Evolutionary conservation across 92 coral and sea anemone genomes (phyloP), one percentile per base, ranked within the genome.

Genomic region (Parazoanthus darwini): DNA sequence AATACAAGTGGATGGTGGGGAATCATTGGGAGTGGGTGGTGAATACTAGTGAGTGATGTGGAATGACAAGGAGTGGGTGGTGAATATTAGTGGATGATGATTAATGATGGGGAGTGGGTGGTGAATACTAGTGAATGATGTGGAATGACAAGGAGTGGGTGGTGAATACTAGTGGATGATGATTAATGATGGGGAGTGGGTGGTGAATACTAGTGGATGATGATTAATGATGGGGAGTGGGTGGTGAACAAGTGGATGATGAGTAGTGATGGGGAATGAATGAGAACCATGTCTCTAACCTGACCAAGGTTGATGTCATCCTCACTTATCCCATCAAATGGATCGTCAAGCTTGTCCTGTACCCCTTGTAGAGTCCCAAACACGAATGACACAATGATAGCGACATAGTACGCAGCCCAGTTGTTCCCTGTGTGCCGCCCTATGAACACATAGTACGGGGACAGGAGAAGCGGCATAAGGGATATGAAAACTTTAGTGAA

Each of bases 401-500:
- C 93, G 7, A 97, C 91, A 89, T 92, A 95, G 80, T 97, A 97
- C 14, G 99, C 98, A 13, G 97, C 93, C 99, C 99, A 97, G 4
- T 22, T 48, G 86, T 93, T 95, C 0, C 89, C 89, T 0, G 97
- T 93, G 54, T 95, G 85, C 67, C 86, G 87, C 63, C 98, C 98
- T 72, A 94, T 92, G 91, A 88, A 92, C 67, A 97, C 99, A 46
- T 97, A 95, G 82, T 97, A 97, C 23, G 99, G 99, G 1, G 99
- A 97, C 77, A 97, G 90, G 71, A 97, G 80, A 44, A 97, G 88
- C 14, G 99, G 99, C 99, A 97, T 97, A 22, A 97, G 92, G 80
- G 96, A 97, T 37, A 97, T 97, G 86, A 97, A 97, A 36, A 97
- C 98, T 91, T 97, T 97, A 80, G 99, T 97, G 90, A 97, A 97